phyloP scores from a whole-genome alignment of 2,113 vertebrate genomes.

The Phyllopteryx taeniolatus region DNA sequence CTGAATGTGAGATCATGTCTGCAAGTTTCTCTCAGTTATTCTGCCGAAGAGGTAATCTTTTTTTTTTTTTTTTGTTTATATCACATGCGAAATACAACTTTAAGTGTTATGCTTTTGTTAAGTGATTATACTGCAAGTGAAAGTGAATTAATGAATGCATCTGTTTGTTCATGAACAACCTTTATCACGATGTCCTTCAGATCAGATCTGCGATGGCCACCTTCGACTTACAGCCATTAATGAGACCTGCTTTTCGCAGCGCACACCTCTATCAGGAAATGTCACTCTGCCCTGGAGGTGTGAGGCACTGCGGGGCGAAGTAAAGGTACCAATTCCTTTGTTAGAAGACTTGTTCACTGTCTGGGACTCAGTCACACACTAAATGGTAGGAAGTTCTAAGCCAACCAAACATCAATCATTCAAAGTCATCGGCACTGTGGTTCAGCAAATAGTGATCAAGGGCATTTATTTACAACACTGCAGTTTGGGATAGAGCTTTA shows the following conservation, averaged over 20 bases:
- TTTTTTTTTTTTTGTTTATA: neutral
- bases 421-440: too few relatives aligned
- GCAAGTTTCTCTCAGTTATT: slow-evolving; percentile 75
- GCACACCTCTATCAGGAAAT: slow-evolving; percentile 41
- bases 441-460: too few relatives aligned
- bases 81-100: neutral
- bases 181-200: slow-evolving; percentile 39
- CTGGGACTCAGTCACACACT: neutral
- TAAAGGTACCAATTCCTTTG: slow-evolving; percentile 55
- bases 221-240: slow-evolving; percentile 61
- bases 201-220: slow-evolving; percentile 55
- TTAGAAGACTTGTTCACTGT: neutral
- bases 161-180: neutral
- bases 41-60: slow-evolving; percentile 80
- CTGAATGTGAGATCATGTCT: slow-evolving; percentile 72
- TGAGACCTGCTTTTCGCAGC: slow-evolving; percentile 36
- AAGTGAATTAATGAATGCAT: neutral
- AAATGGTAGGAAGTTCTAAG: neutral
- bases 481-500: too few relatives aligned
- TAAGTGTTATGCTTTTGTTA: neutral
- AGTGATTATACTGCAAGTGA: neutral
- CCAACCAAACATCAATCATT: too few relatives aligned
- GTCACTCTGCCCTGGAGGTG: slow-evolving; percentile 65
- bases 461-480: too few relatives aligned
- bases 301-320: slow-evolving; percentile 55